Conservation (phyloP, 2,888 invertebrate genomes). For the Gymnocheta viridis region DNA sequence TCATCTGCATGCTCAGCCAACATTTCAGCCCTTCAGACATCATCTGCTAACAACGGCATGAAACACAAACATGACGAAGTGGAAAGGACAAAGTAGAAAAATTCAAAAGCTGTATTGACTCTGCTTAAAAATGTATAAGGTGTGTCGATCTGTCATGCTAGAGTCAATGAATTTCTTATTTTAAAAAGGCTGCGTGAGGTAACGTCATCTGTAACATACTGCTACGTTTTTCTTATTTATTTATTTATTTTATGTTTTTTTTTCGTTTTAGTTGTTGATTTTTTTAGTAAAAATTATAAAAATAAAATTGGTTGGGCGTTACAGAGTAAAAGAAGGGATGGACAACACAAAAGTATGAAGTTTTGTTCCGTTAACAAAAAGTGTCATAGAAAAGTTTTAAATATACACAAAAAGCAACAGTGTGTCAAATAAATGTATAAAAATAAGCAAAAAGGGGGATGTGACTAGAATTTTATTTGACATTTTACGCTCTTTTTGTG, state of each 20-base stretch:
- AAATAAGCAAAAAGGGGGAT: neutral
- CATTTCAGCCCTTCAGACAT: slow-evolving; percentile 18
- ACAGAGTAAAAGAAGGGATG: neutral
- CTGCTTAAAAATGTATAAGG: slow-evolving; percentile 32
- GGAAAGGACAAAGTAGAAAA: neutral
- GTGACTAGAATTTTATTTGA: slow-evolving; percentile 12
- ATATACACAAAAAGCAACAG: slow-evolving; percentile 41
- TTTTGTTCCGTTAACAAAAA: slow-evolving; percentile 19
- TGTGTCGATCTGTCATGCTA: slow-evolving; percentile 63
- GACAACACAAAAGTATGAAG: neutral
- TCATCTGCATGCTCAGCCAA: slow-evolving; percentile 15
- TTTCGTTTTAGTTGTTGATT: neutral
- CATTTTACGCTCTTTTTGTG: neutral
- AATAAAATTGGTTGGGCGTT: neutral
- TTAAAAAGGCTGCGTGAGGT: slow-evolving; percentile 63
- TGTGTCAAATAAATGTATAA: slow-evolving; percentile 33
- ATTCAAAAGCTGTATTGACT: slow-evolving; percentile 6
- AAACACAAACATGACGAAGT: neutral
- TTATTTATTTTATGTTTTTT: slow-evolving; percentile 13
- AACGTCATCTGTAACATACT: slow-evolving; percentile 50
- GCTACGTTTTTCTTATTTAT: neutral
- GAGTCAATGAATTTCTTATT: slow-evolving; percentile 67
- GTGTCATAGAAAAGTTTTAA: slow-evolving; percentile 12
- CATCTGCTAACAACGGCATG: slow-evolving; percentile 21
- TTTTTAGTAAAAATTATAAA: neutral